Conservation (phyloP, 2,888 invertebrate genomes). For the Drosophila meridiana region DNA sequence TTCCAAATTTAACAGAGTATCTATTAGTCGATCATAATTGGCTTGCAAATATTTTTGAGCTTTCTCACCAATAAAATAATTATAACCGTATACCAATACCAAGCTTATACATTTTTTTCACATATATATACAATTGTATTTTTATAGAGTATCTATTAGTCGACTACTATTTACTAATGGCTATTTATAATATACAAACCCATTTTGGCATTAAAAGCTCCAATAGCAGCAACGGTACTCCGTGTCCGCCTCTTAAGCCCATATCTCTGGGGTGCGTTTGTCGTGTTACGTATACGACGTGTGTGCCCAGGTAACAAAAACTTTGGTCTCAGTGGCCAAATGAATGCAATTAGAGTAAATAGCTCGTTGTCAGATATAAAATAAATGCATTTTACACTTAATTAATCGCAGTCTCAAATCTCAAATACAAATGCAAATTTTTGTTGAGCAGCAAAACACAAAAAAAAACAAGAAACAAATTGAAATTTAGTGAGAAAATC, state of each 20-base stretch:
- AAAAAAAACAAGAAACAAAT: conserved; percentile 20
- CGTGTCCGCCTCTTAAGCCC: not conserved
- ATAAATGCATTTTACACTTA: conserved; percentile 29
- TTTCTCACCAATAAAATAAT: not conserved
- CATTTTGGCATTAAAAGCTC: not conserved
- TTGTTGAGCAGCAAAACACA: not conserved
- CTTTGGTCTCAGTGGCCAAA: conserved; percentile 1
- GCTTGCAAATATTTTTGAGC: not conserved
- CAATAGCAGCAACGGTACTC: conserved; percentile 18
- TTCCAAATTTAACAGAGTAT: not conserved
- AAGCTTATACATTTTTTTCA: not conserved
- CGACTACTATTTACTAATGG: not conserved
- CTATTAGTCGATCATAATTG: not conserved
- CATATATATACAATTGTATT: not conserved
- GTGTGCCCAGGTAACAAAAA: conserved; percentile 7
- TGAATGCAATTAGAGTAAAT: conserved; percentile 30
- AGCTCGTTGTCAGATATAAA: conserved; percentile 8
- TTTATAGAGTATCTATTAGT: not conserved
- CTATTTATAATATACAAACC: not conserved
- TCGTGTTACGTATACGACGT: conserved; percentile 34
- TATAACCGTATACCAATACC: no score
- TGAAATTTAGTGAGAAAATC: conserved; percentile 53
- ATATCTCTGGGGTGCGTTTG: conserved; percentile 53
- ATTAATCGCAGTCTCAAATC: conserved; percentile 7
- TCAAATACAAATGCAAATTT: conserved; percentile 14